A percentile compares a stretch with the other conserved stretches of the same genome.
phyloP scores from a whole-genome alignment of 2,113 vertebrate species.

The Semnornis frantzii region DNA sequence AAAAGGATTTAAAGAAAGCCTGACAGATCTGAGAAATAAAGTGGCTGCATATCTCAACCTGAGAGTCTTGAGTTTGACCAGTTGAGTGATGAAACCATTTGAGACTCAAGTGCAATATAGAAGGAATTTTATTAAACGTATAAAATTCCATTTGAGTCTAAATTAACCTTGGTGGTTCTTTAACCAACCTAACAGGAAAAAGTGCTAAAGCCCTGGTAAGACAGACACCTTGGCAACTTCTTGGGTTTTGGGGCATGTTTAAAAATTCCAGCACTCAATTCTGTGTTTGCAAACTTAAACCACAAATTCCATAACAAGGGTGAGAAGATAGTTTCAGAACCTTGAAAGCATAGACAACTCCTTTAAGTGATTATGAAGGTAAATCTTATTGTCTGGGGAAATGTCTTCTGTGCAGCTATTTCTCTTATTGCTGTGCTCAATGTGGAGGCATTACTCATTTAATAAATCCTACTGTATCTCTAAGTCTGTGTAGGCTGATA shows the following conservation, averaged over 20 bases:
- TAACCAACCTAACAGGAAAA: not conserved
- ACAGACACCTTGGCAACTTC: not conserved
- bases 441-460: constrained; percentile 77
- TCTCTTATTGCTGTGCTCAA: constrained; percentile 76
- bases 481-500: constrained; percentile 77
- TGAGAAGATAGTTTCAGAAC: constrained; percentile 36
- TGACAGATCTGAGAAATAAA: not conserved
- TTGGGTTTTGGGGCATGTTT: not conserved
- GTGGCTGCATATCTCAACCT: not conserved
- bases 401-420: constrained; percentile 76
- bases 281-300: constrained; percentile 53
- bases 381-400: constrained; percentile 79
- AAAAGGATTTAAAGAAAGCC: not conserved
- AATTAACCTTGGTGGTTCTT: not conserved
- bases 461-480: constrained; percentile 83
- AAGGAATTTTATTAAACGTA: not conserved
- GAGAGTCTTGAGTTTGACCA: not conserved
- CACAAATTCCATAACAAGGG: constrained; percentile 57
- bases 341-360: constrained; percentile 60
- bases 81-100: not conserved
- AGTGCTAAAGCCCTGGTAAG: not conserved
- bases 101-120: not conserved
- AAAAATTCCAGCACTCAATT: not conserved
- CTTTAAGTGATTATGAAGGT: constrained; percentile 74
- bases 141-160: not conserved